phyloP scores from a whole-genome alignment of 2,797 vertebrate species.

The Cephalopachus bancanus region DNA sequence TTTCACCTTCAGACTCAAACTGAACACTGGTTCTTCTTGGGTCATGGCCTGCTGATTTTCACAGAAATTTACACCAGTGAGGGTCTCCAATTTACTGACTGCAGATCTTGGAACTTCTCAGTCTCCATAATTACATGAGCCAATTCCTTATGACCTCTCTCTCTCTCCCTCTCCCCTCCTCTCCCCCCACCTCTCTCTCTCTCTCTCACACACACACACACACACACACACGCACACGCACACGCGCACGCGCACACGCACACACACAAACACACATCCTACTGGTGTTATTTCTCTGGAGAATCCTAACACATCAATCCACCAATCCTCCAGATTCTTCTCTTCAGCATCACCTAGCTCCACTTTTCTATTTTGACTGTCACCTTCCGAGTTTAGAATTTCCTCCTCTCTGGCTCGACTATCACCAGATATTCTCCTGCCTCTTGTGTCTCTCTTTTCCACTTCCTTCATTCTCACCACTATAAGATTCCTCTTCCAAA shows the following conservation, averaged over 20 bases:
- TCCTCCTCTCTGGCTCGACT: background rate
- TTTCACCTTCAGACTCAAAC: background rate
- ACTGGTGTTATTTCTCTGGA: background rate
- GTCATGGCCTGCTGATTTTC: background rate
- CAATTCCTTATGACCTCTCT: background rate
- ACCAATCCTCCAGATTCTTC: background rate
- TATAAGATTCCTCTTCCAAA: background rate
- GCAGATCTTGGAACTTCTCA: background rate
- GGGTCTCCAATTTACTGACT: background rate
- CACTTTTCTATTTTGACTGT: background rate
- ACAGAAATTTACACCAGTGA: background rate
- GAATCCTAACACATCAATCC: background rate
- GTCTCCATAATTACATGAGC: background rate
- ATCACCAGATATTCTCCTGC: background rate
- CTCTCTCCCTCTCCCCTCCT: background rate
- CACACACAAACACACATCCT: background rate
- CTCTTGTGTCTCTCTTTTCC: background rate
- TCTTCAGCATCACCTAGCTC: background rate
- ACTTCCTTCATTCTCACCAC: background rate
- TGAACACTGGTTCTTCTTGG: background rate
- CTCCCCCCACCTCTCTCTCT: background rate
- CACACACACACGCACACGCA: no score
- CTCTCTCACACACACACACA: no score
- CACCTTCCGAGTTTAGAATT: background rate
- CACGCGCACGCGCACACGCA: no score